Conservation (phyloP, 37 sponge, comb jelly and placozoan species). For the Cliona cf. orientalis region DNA sequence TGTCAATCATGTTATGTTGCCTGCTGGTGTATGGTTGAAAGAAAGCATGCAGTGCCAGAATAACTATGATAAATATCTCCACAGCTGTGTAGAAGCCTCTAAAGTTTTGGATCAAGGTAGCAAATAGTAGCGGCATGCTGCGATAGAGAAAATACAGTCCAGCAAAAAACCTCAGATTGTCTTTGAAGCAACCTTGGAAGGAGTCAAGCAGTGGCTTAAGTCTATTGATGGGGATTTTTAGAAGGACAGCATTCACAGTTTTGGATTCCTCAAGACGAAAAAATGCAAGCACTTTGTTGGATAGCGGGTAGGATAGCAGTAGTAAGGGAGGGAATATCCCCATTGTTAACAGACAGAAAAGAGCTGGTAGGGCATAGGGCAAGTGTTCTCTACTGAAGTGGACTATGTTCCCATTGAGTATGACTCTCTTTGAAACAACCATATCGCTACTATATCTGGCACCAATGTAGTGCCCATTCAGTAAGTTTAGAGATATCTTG, state of each 20-base stretch:
- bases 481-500: conserved; percentile 9
- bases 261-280: conserved; percentile 9
- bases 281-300: conserved; percentile 13
- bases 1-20: conserved; percentile 44
- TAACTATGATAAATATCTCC: neutral
- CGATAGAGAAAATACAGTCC: conserved; percentile 53
- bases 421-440: neutral
- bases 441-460: neutral
- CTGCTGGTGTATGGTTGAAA: conserved; percentile 37
- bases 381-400: conserved; percentile 38
- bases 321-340: conserved; percentile 8
- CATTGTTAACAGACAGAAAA: conserved; percentile 25
- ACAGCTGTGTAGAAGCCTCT: neutral
- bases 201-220: conserved; percentile 47
- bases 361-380: conserved; percentile 51
- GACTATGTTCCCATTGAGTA: conserved; percentile 31
- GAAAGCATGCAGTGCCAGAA: conserved; percentile 29
- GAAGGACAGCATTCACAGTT: neutral
- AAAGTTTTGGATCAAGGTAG: neutral
- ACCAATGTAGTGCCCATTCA: neutral
- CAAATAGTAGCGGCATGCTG: neutral
- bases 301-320: conserved; percentile 17
- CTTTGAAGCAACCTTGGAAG: conserved; percentile 43
- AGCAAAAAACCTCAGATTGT: conserved; percentile 49
- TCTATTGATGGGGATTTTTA: conserved; percentile 5